Evolutionary conservation across 2,797 vertebrate genomes (phyloP), one percentile per base, ranked within the genome.

Genomic region (Syndactyla subalaris): DNA sequence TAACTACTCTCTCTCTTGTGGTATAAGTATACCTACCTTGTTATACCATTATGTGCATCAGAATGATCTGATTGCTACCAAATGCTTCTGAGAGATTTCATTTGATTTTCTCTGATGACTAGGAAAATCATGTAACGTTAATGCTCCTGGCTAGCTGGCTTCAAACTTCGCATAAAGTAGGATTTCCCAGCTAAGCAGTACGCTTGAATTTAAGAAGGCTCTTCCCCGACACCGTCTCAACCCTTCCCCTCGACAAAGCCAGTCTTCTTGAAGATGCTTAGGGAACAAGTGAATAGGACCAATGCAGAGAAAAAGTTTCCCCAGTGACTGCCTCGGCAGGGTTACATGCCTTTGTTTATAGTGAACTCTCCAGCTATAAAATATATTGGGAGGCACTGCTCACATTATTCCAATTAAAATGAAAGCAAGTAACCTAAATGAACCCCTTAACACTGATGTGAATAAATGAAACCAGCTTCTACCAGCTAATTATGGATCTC

Each of bases 401-500:
- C 88, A 51, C 82, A 85, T 84, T 80, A 93, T 74, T 95, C 92
- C 96, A 97, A 96, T 97, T 97, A 97, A 97, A 97, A 93, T 86
- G 84, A 95, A 95, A 95, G 88, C 88, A 92, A 96, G 88, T 95
- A 96, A 97, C 95, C 94, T 85, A 94, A 97, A 97, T 93, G 95
- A 97, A 96, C 94, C 95, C 95, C 95, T 96, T 96, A 95, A 96
- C 92, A 95, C 71, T 93, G 94, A 96, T 88, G 83, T 77, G 92
- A 96, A 98, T 94, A 97, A 97, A 97, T 82, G 97, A 97, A 97
- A 96, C 87, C 76, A 55, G 84, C 93, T 96, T 92, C 85, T 65
- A 91, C 59, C 82, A 93, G 93, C 95, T 98, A 98, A 98, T 98
- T 97, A 97, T 91, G 91, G 84, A 94, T 97, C 96, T 97, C 95